Percentiles rank a stretch among this genome's conserved stretches.
Conservation (phyloP, 2,797 vertebrate species). For the Chrysocyon brachyurus region DNA sequence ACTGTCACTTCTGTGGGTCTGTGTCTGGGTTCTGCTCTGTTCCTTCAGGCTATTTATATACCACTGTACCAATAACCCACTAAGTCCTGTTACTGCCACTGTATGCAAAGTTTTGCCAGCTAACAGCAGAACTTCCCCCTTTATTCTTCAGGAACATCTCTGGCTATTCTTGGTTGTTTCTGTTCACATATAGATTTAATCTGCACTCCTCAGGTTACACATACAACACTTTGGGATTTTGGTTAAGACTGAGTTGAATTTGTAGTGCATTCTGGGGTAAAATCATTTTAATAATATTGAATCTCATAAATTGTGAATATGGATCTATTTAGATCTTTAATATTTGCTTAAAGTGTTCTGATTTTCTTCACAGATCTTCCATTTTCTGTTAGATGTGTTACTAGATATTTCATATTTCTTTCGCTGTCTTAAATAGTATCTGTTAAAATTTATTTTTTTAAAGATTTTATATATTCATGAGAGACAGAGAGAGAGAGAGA, state of each 20-base stretch:
- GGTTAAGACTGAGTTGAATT: background rate
- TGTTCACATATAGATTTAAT: accelerated
- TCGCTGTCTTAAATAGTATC: background rate
- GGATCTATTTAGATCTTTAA: background rate
- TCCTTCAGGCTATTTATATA: background rate
- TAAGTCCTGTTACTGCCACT: background rate
- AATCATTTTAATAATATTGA: background rate
- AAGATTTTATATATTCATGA: no score
- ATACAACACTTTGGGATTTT: background rate
- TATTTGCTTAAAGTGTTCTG: no score
- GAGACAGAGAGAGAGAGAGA: no score
- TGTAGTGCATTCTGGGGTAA: background rate
- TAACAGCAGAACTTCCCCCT: background rate
- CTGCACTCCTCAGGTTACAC: background rate
- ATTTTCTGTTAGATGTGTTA: background rate
- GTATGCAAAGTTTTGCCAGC: background rate
- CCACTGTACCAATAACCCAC: background rate
- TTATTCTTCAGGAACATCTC: background rate
- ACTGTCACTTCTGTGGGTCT: no score
- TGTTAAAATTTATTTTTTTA: background rate
- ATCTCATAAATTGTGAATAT: background rate
- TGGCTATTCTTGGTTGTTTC: background rate
- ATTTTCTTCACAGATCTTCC: background rate
- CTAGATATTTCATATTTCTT: background rate
- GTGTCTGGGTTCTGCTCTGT: background rate